Evolutionary conservation across 2,113 vertebrate species (phyloP).

Genomic region (Notiomystis cincta): DNA sequence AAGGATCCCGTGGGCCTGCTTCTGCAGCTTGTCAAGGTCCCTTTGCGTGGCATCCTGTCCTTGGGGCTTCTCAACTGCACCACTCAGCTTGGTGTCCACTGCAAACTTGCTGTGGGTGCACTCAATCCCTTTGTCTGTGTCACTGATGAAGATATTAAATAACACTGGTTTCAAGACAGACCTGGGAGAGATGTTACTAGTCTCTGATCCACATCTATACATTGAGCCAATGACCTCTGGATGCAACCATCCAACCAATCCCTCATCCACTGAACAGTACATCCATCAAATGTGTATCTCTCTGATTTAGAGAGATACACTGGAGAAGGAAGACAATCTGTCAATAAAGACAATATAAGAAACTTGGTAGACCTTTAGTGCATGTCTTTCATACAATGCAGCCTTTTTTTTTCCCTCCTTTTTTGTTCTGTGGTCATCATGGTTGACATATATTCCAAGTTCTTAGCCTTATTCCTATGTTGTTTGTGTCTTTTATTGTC

Average conservation of each 20-base stretch:
- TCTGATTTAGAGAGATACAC: not conserved
- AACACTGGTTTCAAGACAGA: not conserved
- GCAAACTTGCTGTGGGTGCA: not conserved
- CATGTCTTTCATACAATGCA: not conserved
- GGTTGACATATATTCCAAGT: not conserved
- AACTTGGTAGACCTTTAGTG: not conserved
- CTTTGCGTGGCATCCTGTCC: not conserved
- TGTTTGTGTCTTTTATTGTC: not conserved
- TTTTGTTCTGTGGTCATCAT: not conserved
- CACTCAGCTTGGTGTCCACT: not conserved
- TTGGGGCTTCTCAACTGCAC: not conserved
- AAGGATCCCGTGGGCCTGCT: not conserved
- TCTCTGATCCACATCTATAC: not conserved
- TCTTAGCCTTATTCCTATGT: not conserved
- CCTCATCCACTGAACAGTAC: accelerated
- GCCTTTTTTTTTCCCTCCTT: not conserved
- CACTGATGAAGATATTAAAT: not conserved
- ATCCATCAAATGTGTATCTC: not conserved
- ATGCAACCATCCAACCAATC: too few relatives aligned
- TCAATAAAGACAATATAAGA: not conserved
- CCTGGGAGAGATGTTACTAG: not conserved
- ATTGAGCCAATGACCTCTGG: not conserved
- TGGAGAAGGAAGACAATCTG: not conserved
- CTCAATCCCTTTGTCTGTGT: not conserved
- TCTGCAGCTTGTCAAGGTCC: not conserved